Evolutionary conservation across 2,888 invertebrate species (phyloP), one percentile per base, ranked within the genome.

Genomic region (Eilema depressum): DNA sequence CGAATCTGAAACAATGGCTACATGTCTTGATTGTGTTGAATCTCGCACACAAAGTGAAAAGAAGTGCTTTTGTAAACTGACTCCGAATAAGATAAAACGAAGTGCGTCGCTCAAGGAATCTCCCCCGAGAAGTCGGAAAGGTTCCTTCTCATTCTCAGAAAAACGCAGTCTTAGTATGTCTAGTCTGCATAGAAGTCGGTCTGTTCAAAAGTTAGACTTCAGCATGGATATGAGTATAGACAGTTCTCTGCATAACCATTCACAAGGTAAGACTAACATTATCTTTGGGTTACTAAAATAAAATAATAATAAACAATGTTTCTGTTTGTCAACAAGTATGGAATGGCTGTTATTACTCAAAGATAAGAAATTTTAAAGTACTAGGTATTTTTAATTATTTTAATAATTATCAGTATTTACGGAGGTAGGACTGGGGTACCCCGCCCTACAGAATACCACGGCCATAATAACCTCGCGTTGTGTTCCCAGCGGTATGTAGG

Each of bases 171-270:
- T 91, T 0, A 95, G 95, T 66, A 86, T 95, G 89, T 91, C 93
- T 0, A 95, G 93, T 73, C 80, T 95, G 69, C 90, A 93, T 66
- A 83, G 95, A 63, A 95, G 94, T 73, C 90, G 92, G 17, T 96
- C 96, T 0, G 95, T 94, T 2, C 95, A 95, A 79, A 95, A 95
- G 81, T 85, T 96, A 20, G 96, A 96, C 81, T 95, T 96, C 75
- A 95, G 94, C 76, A 94, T 94, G 91, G 95, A 95, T 73, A 96
- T 96, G 93, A 96, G 96, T 71, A 82, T 96, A 17, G 96, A 96
- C 80, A 92, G 89, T 17, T 96, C 95, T 1, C 75, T 92, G 59
- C 92, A 92, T 77, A 89, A 92, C 67, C 81, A 91, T 80, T 89
- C 93, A 72, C 91, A 89, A 84, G 95, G 96, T 92, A 85, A 73